Conservation (phyloP, 1,140 invertebrate genomes). For the Drosophila albomicans region DNA sequence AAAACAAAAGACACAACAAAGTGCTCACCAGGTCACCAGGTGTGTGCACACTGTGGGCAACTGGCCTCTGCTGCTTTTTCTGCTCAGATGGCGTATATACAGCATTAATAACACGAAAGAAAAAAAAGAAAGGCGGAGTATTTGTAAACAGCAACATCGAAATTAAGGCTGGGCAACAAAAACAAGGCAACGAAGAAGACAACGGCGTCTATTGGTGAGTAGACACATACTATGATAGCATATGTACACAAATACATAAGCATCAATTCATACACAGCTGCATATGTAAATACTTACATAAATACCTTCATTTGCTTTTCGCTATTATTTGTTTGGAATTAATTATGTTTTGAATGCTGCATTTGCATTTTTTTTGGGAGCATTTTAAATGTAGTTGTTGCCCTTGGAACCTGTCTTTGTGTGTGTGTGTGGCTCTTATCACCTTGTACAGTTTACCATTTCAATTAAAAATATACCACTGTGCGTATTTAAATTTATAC, state of each 20-base stretch:
- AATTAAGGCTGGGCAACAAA: constrained; percentile 26
- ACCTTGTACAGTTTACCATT: constrained; percentile 34
- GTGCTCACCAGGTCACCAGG: constrained; percentile 23
- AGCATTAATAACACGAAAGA: not conserved
- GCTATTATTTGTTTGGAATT: constrained; percentile 20
- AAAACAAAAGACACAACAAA: constrained; percentile 42
- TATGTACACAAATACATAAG: not conserved
- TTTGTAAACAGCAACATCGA: constrained; percentile 40
- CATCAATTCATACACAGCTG: not conserved
- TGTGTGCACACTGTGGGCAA: constrained; percentile 5
- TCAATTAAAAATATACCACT: not conserved
- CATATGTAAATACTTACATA: constrained; percentile 6
- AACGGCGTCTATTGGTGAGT: constrained; percentile 41
- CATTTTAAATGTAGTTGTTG: constrained; percentile 5
- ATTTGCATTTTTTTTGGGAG: not conserved
- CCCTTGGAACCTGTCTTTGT: not conserved
- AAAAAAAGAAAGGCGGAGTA: constrained; percentile 20
- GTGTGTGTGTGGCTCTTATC: not conserved
- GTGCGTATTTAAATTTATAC: not conserved
- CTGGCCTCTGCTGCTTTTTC: constrained; percentile 11
- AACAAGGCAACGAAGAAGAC: constrained; percentile 1
- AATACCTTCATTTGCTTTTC: constrained; percentile 17
- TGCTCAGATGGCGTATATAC: constrained; percentile 17
- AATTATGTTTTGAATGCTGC: constrained; percentile 4
- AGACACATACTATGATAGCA: not conserved